A percentile compares a stretch with the other conserved stretches of the same genome.
Evolutionary conservation across 1,140 invertebrate species (phyloP).

Genomic region (Mercenaria mercenaria): DNA sequence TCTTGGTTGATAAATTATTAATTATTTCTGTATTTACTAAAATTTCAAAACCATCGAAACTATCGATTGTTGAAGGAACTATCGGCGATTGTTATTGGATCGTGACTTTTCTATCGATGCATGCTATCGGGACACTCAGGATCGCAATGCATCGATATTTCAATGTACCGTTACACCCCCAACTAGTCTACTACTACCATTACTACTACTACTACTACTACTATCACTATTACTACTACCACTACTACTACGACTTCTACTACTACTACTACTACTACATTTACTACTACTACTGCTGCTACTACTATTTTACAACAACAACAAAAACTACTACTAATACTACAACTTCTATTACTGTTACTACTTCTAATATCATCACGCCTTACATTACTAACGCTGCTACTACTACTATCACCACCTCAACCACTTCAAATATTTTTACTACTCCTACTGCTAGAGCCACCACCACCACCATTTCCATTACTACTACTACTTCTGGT

Average conservation of each 20-base stretch:
- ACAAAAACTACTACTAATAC: background rate
- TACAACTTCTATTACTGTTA: too few species aligned
- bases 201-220: too few species aligned
- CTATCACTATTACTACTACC: slow-evolving; percentile 49
- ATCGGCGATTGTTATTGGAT: too few species aligned
- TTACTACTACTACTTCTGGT: slow-evolving; percentile 11
- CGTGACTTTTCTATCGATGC: too few species aligned
- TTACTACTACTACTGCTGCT: slow-evolving; percentile 57
- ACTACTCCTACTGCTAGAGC: background rate
- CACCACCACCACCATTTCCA: background rate
- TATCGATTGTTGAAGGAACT: too few species aligned
- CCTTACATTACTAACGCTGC: background rate
- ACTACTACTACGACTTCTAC: too few species aligned
- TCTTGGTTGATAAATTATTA: too few species aligned
- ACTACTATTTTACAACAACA: slow-evolving; percentile 24
- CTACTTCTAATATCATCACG: slow-evolving; percentile 4
- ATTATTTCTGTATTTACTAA: too few species aligned
- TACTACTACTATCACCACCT: slow-evolving; percentile 6
- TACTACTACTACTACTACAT: too few species aligned
- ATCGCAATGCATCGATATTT: too few species aligned
- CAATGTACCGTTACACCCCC: too few species aligned
- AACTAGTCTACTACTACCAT: background rate
- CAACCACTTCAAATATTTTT: slow-evolving; percentile 3
- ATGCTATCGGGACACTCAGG: too few species aligned
- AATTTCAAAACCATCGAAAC: slow-evolving; percentile 19